These are phyloP conservation scores for Paelopatides confundens DNA, from an alignment of 53 echinoderm and acorn worm genomes.

Conservation along the genomic window DNA sequence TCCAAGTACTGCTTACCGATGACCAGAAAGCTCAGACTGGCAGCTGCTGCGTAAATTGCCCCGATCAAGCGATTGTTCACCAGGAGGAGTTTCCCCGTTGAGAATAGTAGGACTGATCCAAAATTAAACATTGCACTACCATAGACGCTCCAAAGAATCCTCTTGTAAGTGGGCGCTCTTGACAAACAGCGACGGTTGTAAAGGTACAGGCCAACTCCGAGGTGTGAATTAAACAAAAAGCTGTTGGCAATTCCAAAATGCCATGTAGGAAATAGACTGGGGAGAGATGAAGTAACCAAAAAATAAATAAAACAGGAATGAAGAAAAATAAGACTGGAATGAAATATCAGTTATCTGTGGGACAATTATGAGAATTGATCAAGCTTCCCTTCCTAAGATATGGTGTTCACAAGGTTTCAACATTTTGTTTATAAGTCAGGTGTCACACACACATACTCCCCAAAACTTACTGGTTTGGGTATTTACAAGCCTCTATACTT, in stretches of 20 bases:
- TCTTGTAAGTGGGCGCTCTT: conserved; percentile 63
- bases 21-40: conserved; percentile 86
- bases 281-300: no score
- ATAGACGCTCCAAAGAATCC: conserved; percentile 88
- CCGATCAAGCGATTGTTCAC: conserved; percentile 79
- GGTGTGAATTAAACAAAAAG: conserved; percentile 93
- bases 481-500: no score
- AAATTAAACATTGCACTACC: conserved; percentile 97
- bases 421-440: no score
- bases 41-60: conserved; percentile 80
- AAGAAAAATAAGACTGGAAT: not conserved
- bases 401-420: no score
- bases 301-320: not conserved
- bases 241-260: conserved; percentile 86
- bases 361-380: no score
- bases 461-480: no score
- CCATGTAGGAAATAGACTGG: conserved; percentile 88
- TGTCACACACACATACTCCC: no score
- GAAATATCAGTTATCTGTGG: no score
- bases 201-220: conserved; percentile 95
- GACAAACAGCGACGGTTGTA: conserved; percentile 80
- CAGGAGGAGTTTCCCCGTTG: conserved; percentile 82
- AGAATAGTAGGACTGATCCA: conserved; percentile 92
- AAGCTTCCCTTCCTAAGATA: no score
- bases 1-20: conserved; percentile 92